Percentiles rank a stretch among this genome's conserved stretches.
phyloP scores from a whole-genome alignment of 1,140 invertebrate species.

The Pinna nobilis region DNA sequence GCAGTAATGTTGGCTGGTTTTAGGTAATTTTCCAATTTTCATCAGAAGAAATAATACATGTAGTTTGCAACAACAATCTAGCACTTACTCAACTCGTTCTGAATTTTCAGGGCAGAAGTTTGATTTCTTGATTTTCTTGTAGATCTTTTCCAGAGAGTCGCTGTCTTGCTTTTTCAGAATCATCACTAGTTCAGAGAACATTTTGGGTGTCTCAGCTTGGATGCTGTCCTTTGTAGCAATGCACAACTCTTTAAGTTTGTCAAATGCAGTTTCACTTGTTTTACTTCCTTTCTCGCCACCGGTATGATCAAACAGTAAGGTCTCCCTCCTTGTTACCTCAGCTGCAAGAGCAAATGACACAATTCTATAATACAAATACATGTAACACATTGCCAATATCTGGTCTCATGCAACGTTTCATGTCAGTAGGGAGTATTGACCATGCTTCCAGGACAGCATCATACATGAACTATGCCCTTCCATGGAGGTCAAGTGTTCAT shows the following conservation, averaged over 20 bases:
- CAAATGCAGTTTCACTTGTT: slow-evolving; percentile 23
- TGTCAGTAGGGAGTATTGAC: too few species aligned
- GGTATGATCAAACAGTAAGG: slow-evolving; percentile 50
- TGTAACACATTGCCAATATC: too few species aligned
- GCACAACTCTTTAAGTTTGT: slow-evolving; percentile 62
- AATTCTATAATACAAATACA: background rate
- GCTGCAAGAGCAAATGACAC: slow-evolving; percentile 17
- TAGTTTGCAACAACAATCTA: background rate
- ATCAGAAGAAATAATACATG: too few species aligned
- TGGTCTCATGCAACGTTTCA: too few species aligned
- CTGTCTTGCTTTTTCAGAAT: slow-evolving; percentile 52
- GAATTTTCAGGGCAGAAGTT: slow-evolving; percentile 50
- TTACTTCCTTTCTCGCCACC: slow-evolving; percentile 5
- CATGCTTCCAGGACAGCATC: too few species aligned
- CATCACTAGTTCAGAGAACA: slow-evolving; percentile 72
- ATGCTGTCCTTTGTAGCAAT: slow-evolving; percentile 51
- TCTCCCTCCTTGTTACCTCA: slow-evolving; percentile 33
- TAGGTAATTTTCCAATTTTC: too few species aligned
- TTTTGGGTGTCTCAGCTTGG: slow-evolving; percentile 65
- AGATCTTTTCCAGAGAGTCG: slow-evolving; percentile 35
- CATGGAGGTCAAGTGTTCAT: too few species aligned
- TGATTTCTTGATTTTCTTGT: slow-evolving; percentile 47
- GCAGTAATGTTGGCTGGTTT: too few species aligned
- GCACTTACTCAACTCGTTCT: slow-evolving; percentile 56
- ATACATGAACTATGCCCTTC: too few species aligned